These are phyloP conservation scores for Drosophila infuscata DNA, from an alignment of 2,888 invertebrate species.

Conservation along the genomic window DNA sequence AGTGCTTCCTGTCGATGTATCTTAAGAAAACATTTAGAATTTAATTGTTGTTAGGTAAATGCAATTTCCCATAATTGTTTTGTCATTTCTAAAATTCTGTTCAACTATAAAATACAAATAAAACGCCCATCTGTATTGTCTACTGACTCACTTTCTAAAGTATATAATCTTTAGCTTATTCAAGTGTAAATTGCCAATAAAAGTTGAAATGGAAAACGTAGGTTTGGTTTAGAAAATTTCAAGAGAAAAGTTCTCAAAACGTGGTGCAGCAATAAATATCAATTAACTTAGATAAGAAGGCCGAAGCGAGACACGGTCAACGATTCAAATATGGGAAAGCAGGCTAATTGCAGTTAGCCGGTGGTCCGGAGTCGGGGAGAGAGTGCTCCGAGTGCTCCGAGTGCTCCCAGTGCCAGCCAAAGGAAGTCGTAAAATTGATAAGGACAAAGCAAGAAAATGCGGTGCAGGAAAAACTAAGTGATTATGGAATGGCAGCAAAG, in stretches of 20 bases:
- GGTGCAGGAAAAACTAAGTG: conserved; percentile 41
- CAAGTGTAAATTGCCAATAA: conserved; percentile 23
- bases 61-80: not conserved
- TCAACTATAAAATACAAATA: not conserved
- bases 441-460: conserved; percentile 50
- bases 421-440: conserved; percentile 80
- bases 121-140: not conserved
- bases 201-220: conserved; percentile 14
- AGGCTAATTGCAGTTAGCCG: conserved; percentile 70
- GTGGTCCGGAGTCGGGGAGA: conserved; percentile 51
- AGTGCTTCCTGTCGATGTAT: conserved; percentile 25
- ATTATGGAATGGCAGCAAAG: conserved; percentile 59
- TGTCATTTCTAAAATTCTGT: not conserved
- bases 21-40: not conserved
- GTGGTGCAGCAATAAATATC: conserved; percentile 72
- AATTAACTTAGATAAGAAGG: conserved; percentile 68
- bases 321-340: conserved; percentile 38
- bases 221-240: not conserved
- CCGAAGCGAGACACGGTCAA: conserved; percentile 41
- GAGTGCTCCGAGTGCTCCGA: not conserved
- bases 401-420: conserved; percentile 23
- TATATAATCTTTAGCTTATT: not conserved
- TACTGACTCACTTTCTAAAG: conserved; percentile 17
- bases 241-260: conserved; percentile 52
- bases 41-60: not conserved